Base-by-base conservation (phyloP, 2,113 vertebrate genomes). In the Poeciliopsis turrubarensis region DNA sequence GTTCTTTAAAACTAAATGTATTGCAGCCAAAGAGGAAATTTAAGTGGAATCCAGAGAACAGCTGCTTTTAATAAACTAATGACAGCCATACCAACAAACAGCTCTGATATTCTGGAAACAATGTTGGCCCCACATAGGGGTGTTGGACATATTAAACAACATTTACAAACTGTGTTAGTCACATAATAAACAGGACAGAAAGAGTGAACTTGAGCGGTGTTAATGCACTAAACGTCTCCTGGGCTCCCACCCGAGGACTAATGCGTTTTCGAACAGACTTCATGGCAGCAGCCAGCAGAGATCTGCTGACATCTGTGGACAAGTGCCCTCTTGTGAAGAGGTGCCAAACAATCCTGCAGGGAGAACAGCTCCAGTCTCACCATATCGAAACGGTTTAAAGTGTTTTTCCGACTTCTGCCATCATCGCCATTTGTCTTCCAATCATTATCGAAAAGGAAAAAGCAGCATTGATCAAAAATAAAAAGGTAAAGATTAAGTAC, bases 331-430 rank as follows among this genome's bases (percentile, higher is more conserved):
- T 73, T 79, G 70, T 84, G 73, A 85, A 76, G 78, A 85, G 78
- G 78, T 79, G 83, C 83, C 88, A 86, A 65, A 65, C 76, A 81
- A 70, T 81, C 86, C 84, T 67, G 70, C 78, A 75, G 79, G 77
- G 44, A 47, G 66, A 26, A 77, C 78, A 41, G 64, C 72, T 65
- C 47, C 74, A 68, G 25, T 70, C 70, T 65, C 63, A n/a, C 83
- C 47, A 57, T 61, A 61, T 72, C 73, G 74, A 62, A 73, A 47
- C 70, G 63, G 31, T 80, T 84, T 65, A 68, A 61, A 80, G 57
- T 75, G 60, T 85, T 85, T 74, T 27, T 54, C 32, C 4, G 22
- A 22, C 17, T 25, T 31, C 14, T 19, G 29, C 15, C 44, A 47
- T 47, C 15, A 47, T 19, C 1, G 44, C 44, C 44, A 47, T 47